These are phyloP conservation scores for Eulemur mongoz DNA, from an alignment of 2,797 vertebrate genomes.

Conservation along the genomic window DNA sequence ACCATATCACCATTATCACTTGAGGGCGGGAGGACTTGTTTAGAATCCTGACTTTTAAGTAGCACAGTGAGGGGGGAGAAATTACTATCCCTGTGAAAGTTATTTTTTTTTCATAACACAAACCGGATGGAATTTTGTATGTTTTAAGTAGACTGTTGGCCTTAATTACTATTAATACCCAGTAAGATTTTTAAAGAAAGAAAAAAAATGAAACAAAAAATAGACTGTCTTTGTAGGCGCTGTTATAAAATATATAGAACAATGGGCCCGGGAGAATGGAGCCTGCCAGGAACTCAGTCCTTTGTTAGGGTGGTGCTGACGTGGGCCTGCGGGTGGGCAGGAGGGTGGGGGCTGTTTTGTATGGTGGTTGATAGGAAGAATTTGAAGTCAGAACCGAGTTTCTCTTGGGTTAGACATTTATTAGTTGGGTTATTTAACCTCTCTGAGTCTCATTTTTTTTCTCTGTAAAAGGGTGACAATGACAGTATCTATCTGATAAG, in stretches of 20 bases:
- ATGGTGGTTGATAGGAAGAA: not conserved
- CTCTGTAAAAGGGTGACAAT: not conserved
- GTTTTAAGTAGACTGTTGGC: not conserved
- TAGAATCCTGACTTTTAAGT: not conserved
- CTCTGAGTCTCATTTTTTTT: not conserved
- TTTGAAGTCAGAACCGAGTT: not conserved
- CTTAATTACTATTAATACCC: not conserved
- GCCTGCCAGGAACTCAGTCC: not conserved
- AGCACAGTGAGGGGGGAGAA: not conserved
- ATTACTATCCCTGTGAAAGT: not conserved
- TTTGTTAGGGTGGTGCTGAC: not conserved
- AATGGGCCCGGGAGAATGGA: not conserved
- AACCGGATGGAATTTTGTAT: not conserved
- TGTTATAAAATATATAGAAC: not conserved
- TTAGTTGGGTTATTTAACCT: not conserved
- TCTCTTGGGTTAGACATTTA: not conserved
- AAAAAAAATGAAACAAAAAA: not conserved
- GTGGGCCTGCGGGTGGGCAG: accelerated
- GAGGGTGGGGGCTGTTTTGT: not conserved
- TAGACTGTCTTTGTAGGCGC: not conserved
- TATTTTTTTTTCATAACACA: not conserved
- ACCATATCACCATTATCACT: accelerated
- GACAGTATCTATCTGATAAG: too few relatives aligned
- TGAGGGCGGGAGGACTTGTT: not conserved
- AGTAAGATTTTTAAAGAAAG: not conserved